Base-by-base conservation (phyloP, 2,797 vertebrate genomes). In the Antrozous pallidus region DNA sequence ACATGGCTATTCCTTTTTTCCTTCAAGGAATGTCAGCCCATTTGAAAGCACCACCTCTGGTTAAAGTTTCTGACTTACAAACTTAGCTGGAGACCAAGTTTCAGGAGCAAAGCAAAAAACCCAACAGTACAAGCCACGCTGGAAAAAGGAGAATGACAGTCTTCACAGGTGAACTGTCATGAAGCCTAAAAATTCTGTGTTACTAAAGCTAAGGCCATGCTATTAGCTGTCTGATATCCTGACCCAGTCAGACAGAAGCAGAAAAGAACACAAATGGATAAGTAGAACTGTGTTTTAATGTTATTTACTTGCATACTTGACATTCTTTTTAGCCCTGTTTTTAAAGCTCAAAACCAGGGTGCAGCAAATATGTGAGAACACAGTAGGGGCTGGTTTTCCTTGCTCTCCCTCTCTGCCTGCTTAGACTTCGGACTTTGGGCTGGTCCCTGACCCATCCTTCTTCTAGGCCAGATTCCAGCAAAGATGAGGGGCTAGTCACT, bases 261-360 rank as follows among this genome's bases (percentile, higher is more conserved):
- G 70, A 94, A 69, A 85, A 56, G 58, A 45, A 84, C 70, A 33
- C 67, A 70, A 81, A 71, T 12, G 69, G 69, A 38, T 54, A 86
- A 38, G 20, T 20, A 91, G 12, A 91, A 74, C 40, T 94, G 74
- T 33, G 88, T 89, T 78, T 88, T 40, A 86, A 75, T 65, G 51
- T 42, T 85, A 88, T 88, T 95, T 86, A 75, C 61, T 92, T 56
- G 36, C 82, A 92, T 91, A 88, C 24, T 86, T 86, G 80, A 80
- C 84, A 96, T 81, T 95, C 90, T 91, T 93, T 73, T 78, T 70
- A 90, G 89, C 67, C 42, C 71, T 89, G 28, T 84, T 95, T 96
- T 96, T 95, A 94, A 91, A 81, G 85, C 58, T 86, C 26, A 74
- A 78, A 90, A 80, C 47, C 54, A 91, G 67, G 56, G 71, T 38